These are phyloP conservation scores for Boloria selene DNA, from an alignment of 2,888 invertebrate species.

Conservation along the genomic window DNA sequence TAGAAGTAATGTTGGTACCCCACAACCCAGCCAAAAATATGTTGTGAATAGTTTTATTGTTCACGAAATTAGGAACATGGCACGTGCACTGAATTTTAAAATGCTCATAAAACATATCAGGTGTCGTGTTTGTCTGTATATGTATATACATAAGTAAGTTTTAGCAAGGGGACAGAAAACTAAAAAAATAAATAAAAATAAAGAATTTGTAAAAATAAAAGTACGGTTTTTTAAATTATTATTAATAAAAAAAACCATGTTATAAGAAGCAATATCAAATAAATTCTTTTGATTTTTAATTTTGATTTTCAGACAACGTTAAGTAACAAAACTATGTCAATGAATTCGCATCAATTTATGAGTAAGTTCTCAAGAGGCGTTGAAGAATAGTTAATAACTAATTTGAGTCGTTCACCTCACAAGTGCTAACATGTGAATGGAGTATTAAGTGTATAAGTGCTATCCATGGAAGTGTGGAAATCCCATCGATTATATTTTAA, in stretches of 20 bases:
- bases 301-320: neutral
- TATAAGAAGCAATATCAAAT: no score
- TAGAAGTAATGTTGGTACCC: constrained; percentile 3
- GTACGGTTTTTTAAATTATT: no score
- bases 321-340: neutral
- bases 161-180: no score
- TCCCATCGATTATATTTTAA: constrained; percentile 11
- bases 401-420: constrained; percentile 58
- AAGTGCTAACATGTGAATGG: constrained; percentile 54
- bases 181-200: no score
- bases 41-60: constrained; percentile 16
- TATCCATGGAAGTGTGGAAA: constrained; percentile 32
- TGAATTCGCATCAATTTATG: constrained; percentile 8
- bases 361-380: constrained; percentile 8
- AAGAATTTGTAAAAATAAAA: no score
- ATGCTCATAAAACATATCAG: neutral
- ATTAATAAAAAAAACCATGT: no score
- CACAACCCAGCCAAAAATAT: constrained; percentile 16
- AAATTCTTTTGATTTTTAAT: no score
- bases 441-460: constrained; percentile 49
- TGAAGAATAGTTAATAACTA: constrained; percentile 39
- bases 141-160: neutral
- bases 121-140: neutral
- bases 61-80: constrained; percentile 15
- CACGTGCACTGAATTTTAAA: constrained; percentile 10